A percentile compares a stretch with the other conserved stretches of the same genome.
phyloP scores from a whole-genome alignment of 2,888 invertebrate genomes.

The Heliothis peltigera region DNA sequence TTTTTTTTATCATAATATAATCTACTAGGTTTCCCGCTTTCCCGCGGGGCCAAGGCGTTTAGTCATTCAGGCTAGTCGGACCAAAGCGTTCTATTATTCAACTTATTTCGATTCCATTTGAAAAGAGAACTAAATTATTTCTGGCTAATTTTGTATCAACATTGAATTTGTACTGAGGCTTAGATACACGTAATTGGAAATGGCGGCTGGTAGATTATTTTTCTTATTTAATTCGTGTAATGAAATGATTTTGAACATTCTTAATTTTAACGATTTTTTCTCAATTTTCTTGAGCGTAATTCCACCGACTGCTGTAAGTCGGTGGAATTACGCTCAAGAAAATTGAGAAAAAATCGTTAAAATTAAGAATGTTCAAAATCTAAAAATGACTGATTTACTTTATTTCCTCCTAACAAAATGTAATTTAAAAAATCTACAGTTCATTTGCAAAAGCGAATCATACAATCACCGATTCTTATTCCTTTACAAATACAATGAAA shows the following conservation, averaged over 20 bases:
- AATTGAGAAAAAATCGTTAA: no score
- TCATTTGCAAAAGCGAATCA: no score
- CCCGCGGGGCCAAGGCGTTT: conserved; percentile 3
- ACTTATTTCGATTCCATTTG: conserved; percentile 4
- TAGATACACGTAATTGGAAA: background rate
- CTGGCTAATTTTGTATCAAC: background rate
- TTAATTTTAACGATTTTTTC: no score
- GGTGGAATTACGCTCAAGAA: no score
- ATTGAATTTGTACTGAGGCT: background rate
- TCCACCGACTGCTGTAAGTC: no score
- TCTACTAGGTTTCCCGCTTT: background rate
- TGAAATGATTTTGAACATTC: background rate
- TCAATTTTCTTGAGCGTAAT: no score
- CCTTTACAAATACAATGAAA: background rate
- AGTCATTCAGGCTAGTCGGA: conserved; percentile 1
- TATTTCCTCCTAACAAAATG: no score
- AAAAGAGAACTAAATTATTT: background rate
- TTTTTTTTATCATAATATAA: background rate
- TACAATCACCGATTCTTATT: background rate
- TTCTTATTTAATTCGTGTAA: background rate
- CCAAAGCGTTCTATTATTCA: conserved; percentile 4
- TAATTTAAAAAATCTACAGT: no score
- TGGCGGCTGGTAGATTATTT: background rate
- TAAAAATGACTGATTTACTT: no score
- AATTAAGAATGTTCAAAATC: no score